Percentiles rank a stretch among this genome's conserved stretches.
These are phyloP conservation scores for Spodoptera exigua DNA, from an alignment of 2,888 invertebrate species.

Conservation along the genomic window DNA sequence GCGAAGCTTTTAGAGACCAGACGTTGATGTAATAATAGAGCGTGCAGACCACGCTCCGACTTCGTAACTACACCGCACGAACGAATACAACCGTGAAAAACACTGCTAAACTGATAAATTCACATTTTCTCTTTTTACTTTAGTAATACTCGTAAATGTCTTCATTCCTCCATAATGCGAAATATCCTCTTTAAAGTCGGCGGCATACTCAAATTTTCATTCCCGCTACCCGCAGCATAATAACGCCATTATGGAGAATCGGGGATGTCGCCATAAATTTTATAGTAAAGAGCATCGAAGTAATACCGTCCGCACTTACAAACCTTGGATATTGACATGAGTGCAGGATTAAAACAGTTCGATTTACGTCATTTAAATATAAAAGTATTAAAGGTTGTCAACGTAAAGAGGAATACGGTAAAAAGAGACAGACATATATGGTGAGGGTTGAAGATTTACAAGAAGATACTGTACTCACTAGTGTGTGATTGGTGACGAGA, in stretches of 20 bases:
- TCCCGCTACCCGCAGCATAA: slow-evolving; percentile 63
- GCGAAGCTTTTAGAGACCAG: slow-evolving; percentile 55
- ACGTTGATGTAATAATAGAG: slow-evolving; percentile 59
- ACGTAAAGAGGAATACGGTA: neutral
- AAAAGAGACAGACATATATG: neutral
- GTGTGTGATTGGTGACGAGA: slow-evolving; percentile 95
- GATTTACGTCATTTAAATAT: slow-evolving; percentile 6
- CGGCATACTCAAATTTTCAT: slow-evolving; percentile 66
- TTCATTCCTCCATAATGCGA: slow-evolving; percentile 56
- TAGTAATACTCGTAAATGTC: slow-evolving; percentile 41
- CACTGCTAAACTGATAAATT: slow-evolving; percentile 24
- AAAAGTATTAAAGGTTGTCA: neutral
- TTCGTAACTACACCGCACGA: slow-evolving; percentile 27
- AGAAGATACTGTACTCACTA: slow-evolving; percentile 88
- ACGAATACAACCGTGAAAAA: slow-evolving; percentile 13
- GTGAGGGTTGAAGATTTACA: neutral
- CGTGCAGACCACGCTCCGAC: slow-evolving; percentile 42
- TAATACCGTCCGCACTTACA: slow-evolving; percentile 60
- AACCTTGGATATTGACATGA: slow-evolving; percentile 49
- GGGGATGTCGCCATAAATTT: slow-evolving; percentile 69
- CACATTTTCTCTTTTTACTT: slow-evolving; percentile 19
- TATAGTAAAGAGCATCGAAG: slow-evolving; percentile 64
- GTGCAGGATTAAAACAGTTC: slow-evolving; percentile 24
- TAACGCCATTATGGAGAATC: slow-evolving; percentile 69
- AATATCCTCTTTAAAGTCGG: slow-evolving; percentile 52